These are phyloP conservation scores for Paralichthys olivaceus DNA, from an alignment of 2,113 vertebrate species.

Conservation along the genomic window DNA sequence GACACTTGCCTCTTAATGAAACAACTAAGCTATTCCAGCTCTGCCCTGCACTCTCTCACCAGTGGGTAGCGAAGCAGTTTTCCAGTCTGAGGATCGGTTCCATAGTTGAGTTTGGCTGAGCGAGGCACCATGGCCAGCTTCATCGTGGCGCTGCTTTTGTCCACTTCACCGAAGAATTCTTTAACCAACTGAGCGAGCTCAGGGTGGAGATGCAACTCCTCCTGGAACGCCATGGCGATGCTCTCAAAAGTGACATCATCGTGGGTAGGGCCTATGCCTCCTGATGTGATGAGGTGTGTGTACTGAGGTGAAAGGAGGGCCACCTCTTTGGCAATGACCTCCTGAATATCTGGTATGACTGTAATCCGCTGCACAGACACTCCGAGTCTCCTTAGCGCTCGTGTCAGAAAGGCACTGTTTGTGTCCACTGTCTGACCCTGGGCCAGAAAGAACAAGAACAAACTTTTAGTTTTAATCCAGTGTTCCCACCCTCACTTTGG, in stretches of 20 bases:
- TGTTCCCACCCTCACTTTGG: neutral
- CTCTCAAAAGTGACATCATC: constrained; percentile 96
- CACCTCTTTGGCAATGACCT: constrained; percentile 89
- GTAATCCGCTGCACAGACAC: constrained; percentile 89
- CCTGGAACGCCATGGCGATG: constrained; percentile 90
- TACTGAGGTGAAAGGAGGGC: constrained; percentile 83
- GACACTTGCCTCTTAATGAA: neutral
- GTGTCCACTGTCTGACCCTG: constrained; percentile 95
- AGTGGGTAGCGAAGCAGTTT: constrained; percentile 85
- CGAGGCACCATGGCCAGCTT: constrained; percentile 89
- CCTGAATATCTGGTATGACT: constrained; percentile 89
- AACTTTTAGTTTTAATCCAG: neutral
- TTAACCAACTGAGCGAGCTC: constrained; percentile 85
- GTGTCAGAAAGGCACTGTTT: constrained; percentile 92
- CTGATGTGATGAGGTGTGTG: constrained; percentile 91
- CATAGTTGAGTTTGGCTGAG: constrained; percentile 91
- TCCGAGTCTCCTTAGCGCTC: constrained; percentile 87
- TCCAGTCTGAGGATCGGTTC: constrained; percentile 83
- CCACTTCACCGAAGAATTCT: constrained; percentile 79
- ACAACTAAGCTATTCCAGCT: neutral
- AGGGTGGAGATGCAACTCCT: constrained; percentile 84
- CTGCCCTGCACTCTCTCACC: constrained; percentile 67
- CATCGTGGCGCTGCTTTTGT: constrained; percentile 81
- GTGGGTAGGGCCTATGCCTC: constrained; percentile 95
- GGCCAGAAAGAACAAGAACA: neutral